phyloP scores from a whole-genome alignment of 2,113 vertebrate genomes.

The Pardalotus punctatus region DNA sequence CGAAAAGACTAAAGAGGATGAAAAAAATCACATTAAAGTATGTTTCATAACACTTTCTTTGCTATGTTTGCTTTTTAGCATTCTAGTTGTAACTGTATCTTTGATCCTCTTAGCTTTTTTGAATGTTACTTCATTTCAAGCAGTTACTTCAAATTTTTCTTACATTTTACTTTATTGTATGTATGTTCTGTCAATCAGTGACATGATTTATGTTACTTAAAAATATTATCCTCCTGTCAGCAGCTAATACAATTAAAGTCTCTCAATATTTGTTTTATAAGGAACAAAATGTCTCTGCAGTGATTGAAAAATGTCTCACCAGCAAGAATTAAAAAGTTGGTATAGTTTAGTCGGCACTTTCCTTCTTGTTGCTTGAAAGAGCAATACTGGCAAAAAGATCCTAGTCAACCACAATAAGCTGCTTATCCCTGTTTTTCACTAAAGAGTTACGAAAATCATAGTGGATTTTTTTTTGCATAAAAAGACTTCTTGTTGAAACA shows the following conservation, averaged over 20 bases:
- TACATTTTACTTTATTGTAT: not conserved
- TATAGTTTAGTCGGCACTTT: constrained; percentile 1
- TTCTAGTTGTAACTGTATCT: not conserved
- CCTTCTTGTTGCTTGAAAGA: not conserved
- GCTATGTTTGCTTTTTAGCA: not conserved
- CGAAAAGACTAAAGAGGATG: not conserved
- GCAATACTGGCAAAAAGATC: not conserved
- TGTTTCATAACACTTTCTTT: not conserved
- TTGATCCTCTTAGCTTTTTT: not conserved
- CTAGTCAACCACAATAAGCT: not conserved
- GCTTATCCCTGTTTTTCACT: not conserved
- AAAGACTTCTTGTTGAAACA: not conserved
- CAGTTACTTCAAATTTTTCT: not conserved
- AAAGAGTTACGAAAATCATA: not conserved
- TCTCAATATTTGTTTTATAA: not conserved
- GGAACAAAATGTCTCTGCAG: not conserved
- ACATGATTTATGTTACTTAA: not conserved
- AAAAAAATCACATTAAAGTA: not conserved
- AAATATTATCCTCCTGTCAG: not conserved
- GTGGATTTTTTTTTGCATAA: not conserved
- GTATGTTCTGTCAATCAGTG: not conserved
- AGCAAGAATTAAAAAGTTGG: not conserved
- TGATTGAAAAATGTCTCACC: not conserved
- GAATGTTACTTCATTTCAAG: not conserved
- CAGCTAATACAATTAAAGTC: not conserved